Conservation (phyloP, 2,888 invertebrate species). For the Apotomis betuletana region DNA sequence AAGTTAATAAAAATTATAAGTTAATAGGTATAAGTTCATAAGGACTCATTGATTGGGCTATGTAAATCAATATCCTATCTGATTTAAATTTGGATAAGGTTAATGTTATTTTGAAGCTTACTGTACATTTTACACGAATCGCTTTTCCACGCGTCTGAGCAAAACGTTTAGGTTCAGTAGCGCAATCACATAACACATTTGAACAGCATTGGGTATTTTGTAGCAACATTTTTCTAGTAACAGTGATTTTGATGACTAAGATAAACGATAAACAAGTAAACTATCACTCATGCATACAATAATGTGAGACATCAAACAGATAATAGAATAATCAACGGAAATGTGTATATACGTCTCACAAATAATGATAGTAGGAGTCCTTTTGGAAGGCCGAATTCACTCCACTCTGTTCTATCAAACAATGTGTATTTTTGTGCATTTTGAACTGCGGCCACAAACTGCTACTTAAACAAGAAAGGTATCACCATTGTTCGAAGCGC, state of each 20-base stretch:
- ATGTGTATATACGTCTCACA: too few species aligned
- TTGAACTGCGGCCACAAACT: too few species aligned
- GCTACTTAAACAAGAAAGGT: too few species aligned
- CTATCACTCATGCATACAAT: too few species aligned
- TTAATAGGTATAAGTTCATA: background rate
- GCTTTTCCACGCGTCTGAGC: conserved; percentile 1
- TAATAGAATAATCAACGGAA: too few species aligned
- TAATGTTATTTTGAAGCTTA: conserved; percentile 32
- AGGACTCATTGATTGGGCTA: conserved; percentile 10
- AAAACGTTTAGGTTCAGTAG: conserved; percentile 1
- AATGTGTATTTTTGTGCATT: too few species aligned
- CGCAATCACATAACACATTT: background rate
- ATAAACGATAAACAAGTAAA: background rate
- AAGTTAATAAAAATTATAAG: background rate
- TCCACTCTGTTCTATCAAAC: too few species aligned
- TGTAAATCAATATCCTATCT: conserved; percentile 27
- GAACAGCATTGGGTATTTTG: background rate
- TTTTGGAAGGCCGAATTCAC: too few species aligned
- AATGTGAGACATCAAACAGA: too few species aligned
- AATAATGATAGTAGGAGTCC: background rate
- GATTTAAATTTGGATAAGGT: conserved; percentile 25
- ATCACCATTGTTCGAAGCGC: too few species aligned
- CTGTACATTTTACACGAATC: conserved; percentile 37
- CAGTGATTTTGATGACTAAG: background rate
- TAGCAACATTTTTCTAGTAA: background rate